Base-by-base conservation (phyloP, 2,888 invertebrate species). In the Myopa testacea region DNA sequence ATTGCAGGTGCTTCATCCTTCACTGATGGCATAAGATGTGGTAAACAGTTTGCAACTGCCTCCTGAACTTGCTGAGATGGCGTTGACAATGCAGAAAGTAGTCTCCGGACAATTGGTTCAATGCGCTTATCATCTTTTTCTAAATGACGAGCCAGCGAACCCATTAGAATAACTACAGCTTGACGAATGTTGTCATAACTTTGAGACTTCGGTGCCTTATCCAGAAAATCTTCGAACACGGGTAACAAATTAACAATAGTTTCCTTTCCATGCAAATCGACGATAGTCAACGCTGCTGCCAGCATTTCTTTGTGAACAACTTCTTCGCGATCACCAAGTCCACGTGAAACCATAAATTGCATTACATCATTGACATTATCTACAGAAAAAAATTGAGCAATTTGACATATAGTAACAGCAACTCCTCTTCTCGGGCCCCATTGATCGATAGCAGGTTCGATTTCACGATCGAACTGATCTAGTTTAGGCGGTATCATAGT, bases 51-150 rank as follows among this genome's bases (percentile, higher is more conserved):
- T 67, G 98, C 96, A 0, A 99, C 98, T 0, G 99, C 96, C 90
- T 98, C 98, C 92, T 99, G 99, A 0, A 99, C 98, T 91, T 96
- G 96, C 88, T 99, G 98, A 60, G 98, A 98, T 14, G 99, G 99
- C 60, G 99, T 99, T 55, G 96, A 95, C 5, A 99, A 91, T 0
- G 98, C 96, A 73, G 96, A 94, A 74, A 99, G 93, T 68, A 99
- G 91, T 78, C 98, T 92, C 84, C 94, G 93, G 10, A 99, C 95
- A 85, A 99, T 99, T n/a, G 98, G 98, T 86, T 95, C 95, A 83
- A 98, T 95, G 85, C 97, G 92, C 4, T 93, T 92, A 90, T 98
- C 98, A 81, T 94, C 94, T 80, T 96, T 95, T 84, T 96, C 96
- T 85, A 99, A 92, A 92, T 99, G 98, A 65, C 96, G 93, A n/a